These are phyloP conservation scores for Pachycephus smyrnensis DNA, from an alignment of 2,888 invertebrate genomes.

Conservation along the genomic window DNA sequence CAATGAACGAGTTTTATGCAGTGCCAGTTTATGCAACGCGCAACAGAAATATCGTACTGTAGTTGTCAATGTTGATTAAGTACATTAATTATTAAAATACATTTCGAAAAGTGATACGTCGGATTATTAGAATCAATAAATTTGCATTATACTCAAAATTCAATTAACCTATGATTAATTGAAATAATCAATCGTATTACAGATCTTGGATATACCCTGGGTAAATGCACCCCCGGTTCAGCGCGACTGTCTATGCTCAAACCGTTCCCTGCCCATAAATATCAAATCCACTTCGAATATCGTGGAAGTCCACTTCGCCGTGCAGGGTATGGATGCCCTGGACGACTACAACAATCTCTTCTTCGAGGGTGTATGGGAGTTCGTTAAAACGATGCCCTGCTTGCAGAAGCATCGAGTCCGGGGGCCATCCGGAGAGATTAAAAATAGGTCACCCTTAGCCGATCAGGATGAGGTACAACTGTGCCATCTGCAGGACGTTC, in stretches of 20 bases:
- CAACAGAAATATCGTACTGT: not conserved
- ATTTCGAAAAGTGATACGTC: not conserved
- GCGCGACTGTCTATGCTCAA: constrained; percentile 85
- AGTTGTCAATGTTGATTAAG: not conserved
- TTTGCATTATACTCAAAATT: not conserved
- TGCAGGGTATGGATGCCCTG: constrained; percentile 84
- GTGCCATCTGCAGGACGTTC: not conserved
- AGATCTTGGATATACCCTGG: constrained; percentile 84
- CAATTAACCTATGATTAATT: not conserved
- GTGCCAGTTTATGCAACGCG: not conserved
- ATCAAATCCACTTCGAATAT: constrained; percentile 82
- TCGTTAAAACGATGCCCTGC: constrained; percentile 80
- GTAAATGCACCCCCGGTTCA: constrained; percentile 77
- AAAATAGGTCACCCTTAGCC: constrained; percentile 70
- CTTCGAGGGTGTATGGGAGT: constrained; percentile 88
- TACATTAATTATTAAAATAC: not conserved
- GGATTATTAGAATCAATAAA: not conserved
- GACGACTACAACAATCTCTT: constrained; percentile 88
- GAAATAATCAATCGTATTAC: constrained; percentile 56
- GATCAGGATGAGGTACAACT: constrained; percentile 69
- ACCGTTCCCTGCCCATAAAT: constrained; percentile 75
- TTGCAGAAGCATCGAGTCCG: constrained; percentile 77
- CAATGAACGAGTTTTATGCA: not conserved
- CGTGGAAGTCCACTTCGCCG: constrained; percentile 85
- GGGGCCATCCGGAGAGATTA: constrained; percentile 83